Conservation (phyloP, 2,113 vertebrate genomes). For the Oncorhynchus gorbuscha region DNA sequence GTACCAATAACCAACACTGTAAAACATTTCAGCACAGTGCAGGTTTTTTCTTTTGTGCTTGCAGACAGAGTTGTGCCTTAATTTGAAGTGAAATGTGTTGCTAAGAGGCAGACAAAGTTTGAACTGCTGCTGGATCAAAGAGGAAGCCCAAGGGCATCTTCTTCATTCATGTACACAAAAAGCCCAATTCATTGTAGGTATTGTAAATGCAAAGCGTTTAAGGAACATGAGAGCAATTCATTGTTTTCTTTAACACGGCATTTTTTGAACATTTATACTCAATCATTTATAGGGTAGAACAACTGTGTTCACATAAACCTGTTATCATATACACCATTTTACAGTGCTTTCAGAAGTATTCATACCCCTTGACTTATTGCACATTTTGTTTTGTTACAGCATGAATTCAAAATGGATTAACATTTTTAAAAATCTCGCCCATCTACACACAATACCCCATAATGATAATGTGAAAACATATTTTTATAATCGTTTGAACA, state of each 20-base stretch:
- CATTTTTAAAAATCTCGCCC: too few relatives aligned
- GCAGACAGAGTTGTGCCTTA: slow-evolving; percentile 47
- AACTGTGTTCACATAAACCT: slow-evolving; percentile 46
- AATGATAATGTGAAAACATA: too few relatives aligned
- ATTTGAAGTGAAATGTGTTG: slow-evolving; percentile 38
- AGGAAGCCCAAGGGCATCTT: slow-evolving; percentile 61
- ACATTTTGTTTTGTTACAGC: too few relatives aligned
- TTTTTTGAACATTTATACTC: slow-evolving; percentile 41
- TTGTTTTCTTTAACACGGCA: slow-evolving; percentile 61
- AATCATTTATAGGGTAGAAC: slow-evolving; percentile 52
- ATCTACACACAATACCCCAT: too few relatives aligned
- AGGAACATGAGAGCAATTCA: slow-evolving; percentile 63
- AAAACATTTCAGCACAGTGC: slow-evolving; percentile 23
- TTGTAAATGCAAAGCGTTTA: slow-evolving; percentile 74
- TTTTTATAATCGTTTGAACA: too few relatives aligned
- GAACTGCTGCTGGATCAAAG: slow-evolving; percentile 62
- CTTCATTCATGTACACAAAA: slow-evolving; percentile 73
- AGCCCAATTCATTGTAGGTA: slow-evolving; percentile 71
- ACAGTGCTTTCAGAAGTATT: too few relatives aligned
- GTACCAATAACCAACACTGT: slow-evolving; percentile 31
- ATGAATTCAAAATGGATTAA: too few relatives aligned
- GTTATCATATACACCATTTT: slow-evolving; percentile 31
- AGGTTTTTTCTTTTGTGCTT: slow-evolving; percentile 16
- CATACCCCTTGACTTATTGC: too few relatives aligned
- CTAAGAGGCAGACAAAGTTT: slow-evolving; percentile 44